phyloP scores from a whole-genome alignment of 2,888 invertebrate species.

The Euspilapteryx auroguttella region DNA sequence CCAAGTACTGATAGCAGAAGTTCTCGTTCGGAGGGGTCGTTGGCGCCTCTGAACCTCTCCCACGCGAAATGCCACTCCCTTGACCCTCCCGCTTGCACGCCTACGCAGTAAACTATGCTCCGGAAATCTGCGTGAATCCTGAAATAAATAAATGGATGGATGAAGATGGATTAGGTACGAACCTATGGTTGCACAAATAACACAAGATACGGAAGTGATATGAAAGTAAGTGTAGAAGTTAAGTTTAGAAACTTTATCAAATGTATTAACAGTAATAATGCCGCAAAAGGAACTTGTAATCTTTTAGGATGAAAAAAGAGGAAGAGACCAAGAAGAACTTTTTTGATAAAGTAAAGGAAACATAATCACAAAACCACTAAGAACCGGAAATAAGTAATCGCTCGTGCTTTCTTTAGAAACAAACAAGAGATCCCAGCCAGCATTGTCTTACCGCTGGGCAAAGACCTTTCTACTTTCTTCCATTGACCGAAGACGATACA shows the following conservation, averaged over 20 bases:
- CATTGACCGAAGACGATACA: no score
- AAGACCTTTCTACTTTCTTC: no score
- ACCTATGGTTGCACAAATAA: no score
- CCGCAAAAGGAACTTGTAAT: no score
- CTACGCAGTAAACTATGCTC: constrained; percentile 84
- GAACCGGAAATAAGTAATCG: neutral
- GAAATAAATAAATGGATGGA: constrained; percentile 3
- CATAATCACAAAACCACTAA: neutral
- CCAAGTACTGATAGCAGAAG: constrained; percentile 76
- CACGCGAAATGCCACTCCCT: constrained; percentile 90
- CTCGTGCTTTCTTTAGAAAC: neutral
- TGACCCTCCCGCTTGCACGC: constrained; percentile 79
- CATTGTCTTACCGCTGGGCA: no score
- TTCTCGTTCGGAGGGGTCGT: constrained; percentile 81
- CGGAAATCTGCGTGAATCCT: constrained; percentile 85
- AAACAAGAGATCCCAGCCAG: neutral
- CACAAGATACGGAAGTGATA: no score
- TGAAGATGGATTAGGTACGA: neutral
- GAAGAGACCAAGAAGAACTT: no score
- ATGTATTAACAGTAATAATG: no score
- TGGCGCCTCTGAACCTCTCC: constrained; percentile 73
- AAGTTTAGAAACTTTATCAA: no score
- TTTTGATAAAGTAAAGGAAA: no score
- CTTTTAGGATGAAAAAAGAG: no score
- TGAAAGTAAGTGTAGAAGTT: no score